Evolutionary conservation across 2,888 invertebrate genomes (phyloP).

Genomic region (Dicycla oo): DNA sequence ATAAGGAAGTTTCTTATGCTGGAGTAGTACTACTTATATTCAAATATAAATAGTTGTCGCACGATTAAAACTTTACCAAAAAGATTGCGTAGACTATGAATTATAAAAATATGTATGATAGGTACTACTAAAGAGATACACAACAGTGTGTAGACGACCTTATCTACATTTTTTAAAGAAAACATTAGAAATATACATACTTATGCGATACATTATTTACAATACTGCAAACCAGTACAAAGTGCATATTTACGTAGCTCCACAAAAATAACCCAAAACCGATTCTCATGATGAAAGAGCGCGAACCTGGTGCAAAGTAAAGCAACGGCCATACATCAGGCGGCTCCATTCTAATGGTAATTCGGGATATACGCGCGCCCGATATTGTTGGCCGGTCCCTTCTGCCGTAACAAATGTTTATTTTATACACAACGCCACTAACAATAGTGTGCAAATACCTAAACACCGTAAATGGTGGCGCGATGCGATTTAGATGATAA

Average conservation of each 20-base stretch:
- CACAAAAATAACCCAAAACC: slow-evolving; percentile 55
- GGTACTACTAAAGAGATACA: too few species aligned
- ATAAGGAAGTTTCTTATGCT: too few species aligned
- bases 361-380: slow-evolving; percentile 82
- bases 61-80: too few species aligned
- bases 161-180: too few species aligned
- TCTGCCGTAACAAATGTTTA: slow-evolving; percentile 90
- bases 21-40: too few species aligned
- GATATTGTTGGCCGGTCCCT: slow-evolving; percentile 86
- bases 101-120: too few species aligned
- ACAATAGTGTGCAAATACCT: slow-evolving; percentile 91
- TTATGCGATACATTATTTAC: neutral
- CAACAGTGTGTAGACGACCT: too few species aligned
- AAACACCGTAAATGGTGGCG: slow-evolving; percentile 87
- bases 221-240: slow-evolving; percentile 30
- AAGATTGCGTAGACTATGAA: too few species aligned
- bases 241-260: slow-evolving; percentile 56
- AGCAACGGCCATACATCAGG: slow-evolving; percentile 86
- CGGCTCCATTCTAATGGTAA: slow-evolving; percentile 89
- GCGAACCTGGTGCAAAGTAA: slow-evolving; percentile 61
- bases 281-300: slow-evolving; percentile 66
- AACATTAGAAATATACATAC: too few species aligned
- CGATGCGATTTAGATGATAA: slow-evolving; percentile 90
- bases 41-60: too few species aligned
- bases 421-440: slow-evolving; percentile 90